Evolutionary conservation across 2,797 vertebrate genomes (phyloP).

Genomic region (Pachyuromys duprasi): DNA sequence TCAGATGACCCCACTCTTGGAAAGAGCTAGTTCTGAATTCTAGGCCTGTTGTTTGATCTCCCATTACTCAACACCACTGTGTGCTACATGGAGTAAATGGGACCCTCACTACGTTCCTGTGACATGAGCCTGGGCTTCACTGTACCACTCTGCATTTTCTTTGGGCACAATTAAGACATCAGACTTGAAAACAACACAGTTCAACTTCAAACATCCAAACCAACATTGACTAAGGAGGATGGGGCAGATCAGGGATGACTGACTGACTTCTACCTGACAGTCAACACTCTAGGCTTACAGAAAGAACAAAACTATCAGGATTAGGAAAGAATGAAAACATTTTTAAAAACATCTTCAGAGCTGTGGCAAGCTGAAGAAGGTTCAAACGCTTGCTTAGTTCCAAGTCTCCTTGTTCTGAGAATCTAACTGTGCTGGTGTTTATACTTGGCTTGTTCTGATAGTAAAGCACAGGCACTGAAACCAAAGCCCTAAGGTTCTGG

Average conservation of each 20-base stretch:
- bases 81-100: not conserved
- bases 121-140: fast-evolving
- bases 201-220: not conserved
- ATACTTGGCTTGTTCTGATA: not conserved
- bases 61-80: fast-evolving
- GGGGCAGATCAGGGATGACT: too few relatives aligned
- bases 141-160: not conserved
- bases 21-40: not conserved
- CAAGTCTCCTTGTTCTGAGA: not conserved
- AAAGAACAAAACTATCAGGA: fast-evolving
- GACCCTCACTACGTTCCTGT: not conserved
- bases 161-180: not conserved
- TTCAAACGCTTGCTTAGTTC: not conserved
- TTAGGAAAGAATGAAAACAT: not conserved
- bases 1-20: fast-evolving
- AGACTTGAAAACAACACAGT: not conserved
- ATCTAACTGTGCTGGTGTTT: fast-evolving
- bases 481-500: too few relatives aligned
- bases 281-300: too few relatives aligned
- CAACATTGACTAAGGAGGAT: not conserved
- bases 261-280: not conserved
- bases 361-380: not conserved
- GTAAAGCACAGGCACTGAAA: fast-evolving
- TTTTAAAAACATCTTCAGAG: not conserved
- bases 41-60: fast-evolving